A percentile compares a stretch with the other conserved stretches of the same genome.
Evolutionary conservation across 2,113 vertebrate species (phyloP).

Genomic region (Micromys minutus): DNA sequence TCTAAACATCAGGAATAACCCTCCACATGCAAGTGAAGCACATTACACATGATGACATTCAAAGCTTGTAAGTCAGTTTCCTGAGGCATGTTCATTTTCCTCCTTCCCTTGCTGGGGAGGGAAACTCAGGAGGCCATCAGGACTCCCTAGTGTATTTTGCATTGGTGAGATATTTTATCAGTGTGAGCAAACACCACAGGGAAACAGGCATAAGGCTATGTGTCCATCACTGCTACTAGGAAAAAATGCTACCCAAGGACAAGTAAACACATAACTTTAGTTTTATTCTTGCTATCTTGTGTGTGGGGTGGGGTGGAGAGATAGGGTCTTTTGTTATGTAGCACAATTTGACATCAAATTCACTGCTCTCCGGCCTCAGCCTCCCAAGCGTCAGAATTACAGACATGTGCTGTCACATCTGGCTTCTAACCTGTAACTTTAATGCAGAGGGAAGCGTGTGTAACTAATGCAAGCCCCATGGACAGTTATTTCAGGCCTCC

Average conservation of each 20-base stretch:
- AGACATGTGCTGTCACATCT: background rate
- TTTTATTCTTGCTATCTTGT: background rate
- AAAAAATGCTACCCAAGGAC: background rate
- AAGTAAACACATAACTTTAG: background rate
- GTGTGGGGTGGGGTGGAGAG: too few relatives aligned
- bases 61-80: background rate
- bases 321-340: background rate
- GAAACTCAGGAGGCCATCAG: background rate
- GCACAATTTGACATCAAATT: background rate
- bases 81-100: background rate
- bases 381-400: background rate
- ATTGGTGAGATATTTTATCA: background rate
- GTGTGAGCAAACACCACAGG: background rate
- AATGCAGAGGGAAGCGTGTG: background rate
- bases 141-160: background rate
- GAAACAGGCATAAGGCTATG: background rate
- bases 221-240: background rate
- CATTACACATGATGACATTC: background rate
- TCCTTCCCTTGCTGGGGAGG: background rate
- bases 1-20: conserved; percentile 1
- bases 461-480: background rate
- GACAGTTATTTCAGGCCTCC: conserved; percentile 10
- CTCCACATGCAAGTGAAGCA: background rate
- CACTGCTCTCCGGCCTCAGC: background rate
- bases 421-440: background rate